These are phyloP conservation scores for Scomberomorus guttatus DNA, from an alignment of 2,797 vertebrate genomes.

Conservation along the genomic window DNA sequence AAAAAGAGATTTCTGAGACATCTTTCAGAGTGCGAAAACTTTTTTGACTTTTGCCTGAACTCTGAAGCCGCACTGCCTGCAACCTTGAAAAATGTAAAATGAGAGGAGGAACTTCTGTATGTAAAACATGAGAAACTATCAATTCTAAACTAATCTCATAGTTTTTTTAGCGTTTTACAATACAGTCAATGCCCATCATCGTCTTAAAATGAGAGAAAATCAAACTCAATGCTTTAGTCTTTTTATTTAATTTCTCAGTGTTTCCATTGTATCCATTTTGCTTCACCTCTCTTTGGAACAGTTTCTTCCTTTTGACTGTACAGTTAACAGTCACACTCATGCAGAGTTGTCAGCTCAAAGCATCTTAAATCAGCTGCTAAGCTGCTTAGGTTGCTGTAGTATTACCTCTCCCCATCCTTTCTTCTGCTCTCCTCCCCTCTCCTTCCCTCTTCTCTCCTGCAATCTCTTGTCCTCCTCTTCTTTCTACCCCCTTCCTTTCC, in stretches of 20 bases:
- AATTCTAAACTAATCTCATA: too few species aligned
- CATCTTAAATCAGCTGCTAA: slow-evolving; percentile 51
- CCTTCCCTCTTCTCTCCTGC: background rate
- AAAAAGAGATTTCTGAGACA: too few species aligned
- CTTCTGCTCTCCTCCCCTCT: background rate
- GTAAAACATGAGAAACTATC: too few species aligned
- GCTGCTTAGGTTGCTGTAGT: slow-evolving; percentile 45
- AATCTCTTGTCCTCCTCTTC: background rate
- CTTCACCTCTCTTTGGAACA: slow-evolving; percentile 3
- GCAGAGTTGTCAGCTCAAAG: slow-evolving; percentile 34
- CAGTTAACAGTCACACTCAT: slow-evolving; percentile 6
- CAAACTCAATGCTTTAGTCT: background rate
- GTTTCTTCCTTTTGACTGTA: background rate
- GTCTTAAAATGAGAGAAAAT: too few species aligned
- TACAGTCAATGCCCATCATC: too few species aligned
- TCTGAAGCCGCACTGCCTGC: too few species aligned
- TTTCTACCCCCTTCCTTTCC: background rate
- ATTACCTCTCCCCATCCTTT: slow-evolving; percentile 13
- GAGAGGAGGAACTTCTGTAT: too few species aligned
- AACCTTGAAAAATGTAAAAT: too few species aligned
- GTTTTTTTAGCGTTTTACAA: too few species aligned
- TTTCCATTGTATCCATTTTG: background rate
- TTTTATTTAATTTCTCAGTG: background rate
- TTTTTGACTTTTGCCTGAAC: too few species aligned
- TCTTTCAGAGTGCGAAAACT: too few species aligned